Percentiles rank a stretch among this genome's conserved stretches.
Conservation (phyloP, 2,113 vertebrate species). For the Paradisaea rubra region DNA sequence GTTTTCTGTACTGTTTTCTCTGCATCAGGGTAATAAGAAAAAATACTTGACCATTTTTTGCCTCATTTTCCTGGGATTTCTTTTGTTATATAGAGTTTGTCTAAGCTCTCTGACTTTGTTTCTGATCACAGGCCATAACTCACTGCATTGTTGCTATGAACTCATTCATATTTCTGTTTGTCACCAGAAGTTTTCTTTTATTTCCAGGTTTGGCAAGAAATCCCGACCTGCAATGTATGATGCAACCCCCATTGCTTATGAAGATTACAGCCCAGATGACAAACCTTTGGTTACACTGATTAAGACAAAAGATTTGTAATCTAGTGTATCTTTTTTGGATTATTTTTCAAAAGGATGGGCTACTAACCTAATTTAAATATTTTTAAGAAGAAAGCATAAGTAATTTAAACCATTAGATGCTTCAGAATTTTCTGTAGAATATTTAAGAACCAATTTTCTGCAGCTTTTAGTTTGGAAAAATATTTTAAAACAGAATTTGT, state of each 20-base stretch:
- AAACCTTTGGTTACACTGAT: constrained; percentile 97
- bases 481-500: constrained; percentile 76
- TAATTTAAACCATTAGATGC: constrained; percentile 74
- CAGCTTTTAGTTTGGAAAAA: constrained; percentile 77
- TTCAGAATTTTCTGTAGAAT: constrained; percentile 74
- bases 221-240: constrained; percentile 95
- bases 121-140: neutral
- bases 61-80: neutral
- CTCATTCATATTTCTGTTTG: neutral
- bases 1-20: neutral
- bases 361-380: constrained; percentile 77
- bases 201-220: constrained; percentile 95
- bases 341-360: constrained; percentile 80
- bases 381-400: constrained; percentile 81
- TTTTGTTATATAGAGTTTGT: neutral
- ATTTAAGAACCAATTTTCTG: constrained; percentile 78
- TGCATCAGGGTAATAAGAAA: neutral
- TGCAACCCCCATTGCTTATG: constrained; percentile 91
- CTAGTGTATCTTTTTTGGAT: constrained; percentile 66
- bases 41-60: neutral
- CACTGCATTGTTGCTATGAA: neutral
- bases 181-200: constrained; percentile 23
- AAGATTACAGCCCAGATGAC: constrained; percentile 97
- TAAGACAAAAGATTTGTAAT: constrained; percentile 99
- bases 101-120: neutral